Conservation (phyloP, 2,888 invertebrate species). For the Arctia plantaginis region DNA sequence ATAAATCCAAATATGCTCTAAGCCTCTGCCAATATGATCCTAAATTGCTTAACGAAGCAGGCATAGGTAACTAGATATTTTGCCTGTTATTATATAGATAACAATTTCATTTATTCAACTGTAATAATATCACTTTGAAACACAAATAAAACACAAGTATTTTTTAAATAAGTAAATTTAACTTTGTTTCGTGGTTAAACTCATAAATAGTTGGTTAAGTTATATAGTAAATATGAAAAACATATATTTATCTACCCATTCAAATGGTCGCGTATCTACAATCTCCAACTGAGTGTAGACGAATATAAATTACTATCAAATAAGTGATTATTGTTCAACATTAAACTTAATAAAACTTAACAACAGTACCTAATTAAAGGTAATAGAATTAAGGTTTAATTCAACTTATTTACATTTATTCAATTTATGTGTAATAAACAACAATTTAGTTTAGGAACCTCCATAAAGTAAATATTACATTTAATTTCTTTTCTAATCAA, state of each 20-base stretch:
- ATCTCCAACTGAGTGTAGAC: neutral
- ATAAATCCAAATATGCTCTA: too few relatives aligned
- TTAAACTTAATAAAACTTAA: conserved; percentile 17
- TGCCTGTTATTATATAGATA: too few relatives aligned
- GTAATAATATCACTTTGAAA: too few relatives aligned
- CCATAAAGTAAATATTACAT: conserved; percentile 59
- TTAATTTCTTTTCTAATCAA: conserved; percentile 79
- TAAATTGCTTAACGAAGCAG: too few relatives aligned
- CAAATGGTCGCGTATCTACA: neutral
- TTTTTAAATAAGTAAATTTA: neutral
- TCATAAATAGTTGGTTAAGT: neutral
- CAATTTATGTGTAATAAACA: conserved; percentile 31
- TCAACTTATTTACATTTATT: conserved; percentile 18
- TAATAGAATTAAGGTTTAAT: conserved; percentile 11
- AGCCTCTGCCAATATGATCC: too few relatives aligned
- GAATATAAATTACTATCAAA: neutral
- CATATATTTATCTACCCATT: neutral
- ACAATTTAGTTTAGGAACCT: conserved; percentile 20
- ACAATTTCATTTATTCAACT: too few relatives aligned
- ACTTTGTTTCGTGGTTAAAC: too few relatives aligned
- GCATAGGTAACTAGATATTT: too few relatives aligned
- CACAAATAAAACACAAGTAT: too few relatives aligned
- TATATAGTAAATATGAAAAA: neutral
- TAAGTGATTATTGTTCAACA: neutral
- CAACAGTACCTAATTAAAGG: conserved; percentile 11